Evolutionary conservation across 1,140 invertebrate genomes (phyloP).

Genomic region (Drosophila baimaii): DNA sequence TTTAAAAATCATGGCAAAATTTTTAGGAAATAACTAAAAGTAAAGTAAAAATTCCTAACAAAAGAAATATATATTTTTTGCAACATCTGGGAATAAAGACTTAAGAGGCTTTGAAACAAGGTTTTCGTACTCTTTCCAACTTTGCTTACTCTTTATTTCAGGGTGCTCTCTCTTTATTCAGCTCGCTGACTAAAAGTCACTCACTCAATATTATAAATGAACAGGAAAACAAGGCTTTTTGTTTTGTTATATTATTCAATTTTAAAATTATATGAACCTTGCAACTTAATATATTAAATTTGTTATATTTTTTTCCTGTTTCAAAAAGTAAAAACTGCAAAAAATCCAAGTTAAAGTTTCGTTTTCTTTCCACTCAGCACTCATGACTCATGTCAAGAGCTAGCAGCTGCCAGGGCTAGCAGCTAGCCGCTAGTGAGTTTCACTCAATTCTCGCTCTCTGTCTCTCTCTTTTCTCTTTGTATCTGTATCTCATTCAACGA

Average conservation of each 20-base stretch:
- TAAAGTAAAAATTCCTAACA: background rate
- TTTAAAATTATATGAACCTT: background rate
- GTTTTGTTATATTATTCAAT: background rate
- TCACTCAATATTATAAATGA: conserved; percentile 32
- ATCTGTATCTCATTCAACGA: conserved; percentile 17
- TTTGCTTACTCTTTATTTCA: conserved; percentile 1
- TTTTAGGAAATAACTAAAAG: background rate
- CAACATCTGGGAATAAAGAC: background rate
- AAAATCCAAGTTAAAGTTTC: conserved; percentile 8
- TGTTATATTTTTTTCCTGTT: background rate
- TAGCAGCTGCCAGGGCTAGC: conserved; percentile 52
- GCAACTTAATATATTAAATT: rapidly evolving
- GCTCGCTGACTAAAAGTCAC: conserved; percentile 20
- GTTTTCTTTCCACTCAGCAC: conserved; percentile 31
- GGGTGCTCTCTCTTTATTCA: conserved; percentile 38
- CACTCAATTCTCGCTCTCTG: conserved; percentile 37
- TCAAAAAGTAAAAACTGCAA: background rate
- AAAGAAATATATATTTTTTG: background rate
- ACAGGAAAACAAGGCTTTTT: background rate
- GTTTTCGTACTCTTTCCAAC: background rate
- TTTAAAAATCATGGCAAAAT: background rate
- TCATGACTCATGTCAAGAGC: conserved; percentile 41
- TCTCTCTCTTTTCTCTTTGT: background rate
- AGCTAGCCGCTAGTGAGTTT: conserved; percentile 40
- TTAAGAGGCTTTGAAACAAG: background rate